phyloP scores from a whole-genome alignment of 1,140 invertebrate species.

The Eriosoma lanigerum region DNA sequence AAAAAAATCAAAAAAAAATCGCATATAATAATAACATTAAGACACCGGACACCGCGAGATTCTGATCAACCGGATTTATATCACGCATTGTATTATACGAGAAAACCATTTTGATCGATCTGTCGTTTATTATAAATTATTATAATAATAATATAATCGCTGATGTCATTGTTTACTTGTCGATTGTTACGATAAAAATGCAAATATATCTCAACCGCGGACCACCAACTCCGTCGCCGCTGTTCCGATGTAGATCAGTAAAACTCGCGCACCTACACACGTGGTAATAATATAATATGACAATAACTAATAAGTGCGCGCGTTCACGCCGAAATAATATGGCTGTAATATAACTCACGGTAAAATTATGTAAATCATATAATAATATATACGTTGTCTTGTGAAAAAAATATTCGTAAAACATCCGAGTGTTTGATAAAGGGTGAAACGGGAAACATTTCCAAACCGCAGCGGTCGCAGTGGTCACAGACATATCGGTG shows the following conservation, averaged over 20 bases:
- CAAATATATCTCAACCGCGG: slow-evolving; percentile 4
- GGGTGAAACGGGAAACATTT: too few relatives aligned
- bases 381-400: too few relatives aligned
- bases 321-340: too few relatives aligned
- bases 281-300: too few relatives aligned
- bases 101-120: slow-evolving; percentile 27
- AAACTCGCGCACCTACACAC: too few relatives aligned
- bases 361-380: too few relatives aligned
- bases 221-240: neutral
- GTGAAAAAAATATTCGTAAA: too few relatives aligned
- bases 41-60: neutral
- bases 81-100: neutral
- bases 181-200: slow-evolving; percentile 36
- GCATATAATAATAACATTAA: neutral
- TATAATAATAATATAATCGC: slow-evolving; percentile 8
- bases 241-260: neutral
- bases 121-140: neutral
- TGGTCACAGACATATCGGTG: too few relatives aligned
- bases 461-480: too few relatives aligned
- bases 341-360: too few relatives aligned
- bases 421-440: too few relatives aligned
- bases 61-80: neutral
- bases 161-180: slow-evolving; percentile 35
- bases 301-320: slow-evolving; percentile 5
- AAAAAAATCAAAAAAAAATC: neutral